Evolutionary conservation across 2,888 invertebrate genomes (phyloP).

Genomic region (Lamproptera curius): DNA sequence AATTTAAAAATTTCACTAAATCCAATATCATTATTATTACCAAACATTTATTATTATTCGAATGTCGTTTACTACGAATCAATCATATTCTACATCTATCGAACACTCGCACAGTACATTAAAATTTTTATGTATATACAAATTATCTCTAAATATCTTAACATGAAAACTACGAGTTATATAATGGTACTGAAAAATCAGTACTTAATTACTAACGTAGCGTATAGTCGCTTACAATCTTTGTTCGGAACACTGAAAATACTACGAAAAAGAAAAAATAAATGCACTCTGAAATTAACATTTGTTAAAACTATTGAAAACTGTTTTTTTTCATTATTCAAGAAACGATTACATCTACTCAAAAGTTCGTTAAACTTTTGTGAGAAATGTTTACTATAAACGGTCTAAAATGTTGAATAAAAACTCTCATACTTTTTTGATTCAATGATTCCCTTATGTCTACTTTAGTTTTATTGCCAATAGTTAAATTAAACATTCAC

Average conservation of each 20-base stretch:
- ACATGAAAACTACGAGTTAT: conserved; percentile 52
- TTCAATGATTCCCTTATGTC: not conserved
- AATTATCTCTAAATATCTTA: conserved; percentile 65
- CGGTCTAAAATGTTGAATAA: conserved; percentile 30
- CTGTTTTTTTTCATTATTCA: too few species aligned
- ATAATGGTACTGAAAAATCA: conserved; percentile 45
- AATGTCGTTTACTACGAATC: conserved; percentile 56
- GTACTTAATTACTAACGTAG: conserved; percentile 55
- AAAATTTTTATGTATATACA: conserved; percentile 66
- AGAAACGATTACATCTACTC: too few species aligned
- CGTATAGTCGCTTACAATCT: conserved; percentile 57
- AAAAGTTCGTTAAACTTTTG: too few species aligned
- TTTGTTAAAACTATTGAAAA: too few species aligned
- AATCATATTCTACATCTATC: conserved; percentile 73
- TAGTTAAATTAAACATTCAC: conserved; percentile 7
- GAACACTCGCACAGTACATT: conserved; percentile 76
- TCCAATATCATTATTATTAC: conserved; percentile 15
- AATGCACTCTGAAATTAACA: too few species aligned
- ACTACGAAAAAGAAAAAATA: conserved; percentile 3
- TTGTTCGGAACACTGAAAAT: conserved; percentile 24
- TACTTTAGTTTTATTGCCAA: not conserved
- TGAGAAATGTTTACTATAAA: conserved; percentile 1
- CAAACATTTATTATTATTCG: conserved; percentile 23
- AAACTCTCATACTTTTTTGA: not conserved
- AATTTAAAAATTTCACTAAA: conserved; percentile 8